Conservation (phyloP, 2,888 invertebrate genomes). For the Orchesella flavescens region DNA sequence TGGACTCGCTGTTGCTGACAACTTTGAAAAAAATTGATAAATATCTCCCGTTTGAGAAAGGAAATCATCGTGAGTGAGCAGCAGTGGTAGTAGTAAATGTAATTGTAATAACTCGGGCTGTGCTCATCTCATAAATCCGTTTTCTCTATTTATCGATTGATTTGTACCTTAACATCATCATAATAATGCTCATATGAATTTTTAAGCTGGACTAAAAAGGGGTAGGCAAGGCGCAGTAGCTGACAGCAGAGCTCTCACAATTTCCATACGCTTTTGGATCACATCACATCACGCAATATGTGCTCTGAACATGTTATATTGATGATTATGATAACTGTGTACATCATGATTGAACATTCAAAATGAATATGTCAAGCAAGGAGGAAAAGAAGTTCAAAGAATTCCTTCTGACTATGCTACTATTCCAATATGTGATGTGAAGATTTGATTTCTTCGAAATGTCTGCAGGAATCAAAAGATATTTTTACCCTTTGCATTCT, state of each 20-base stretch:
- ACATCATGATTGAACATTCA: slow-evolving; percentile 39
- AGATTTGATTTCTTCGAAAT: neutral
- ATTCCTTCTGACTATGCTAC: too few relatives aligned
- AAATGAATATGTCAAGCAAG: slow-evolving; percentile 53
- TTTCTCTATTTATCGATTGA: slow-evolving; percentile 44
- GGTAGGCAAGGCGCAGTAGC: slow-evolving; percentile 18
- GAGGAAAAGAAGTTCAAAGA: neutral
- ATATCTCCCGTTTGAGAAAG: slow-evolving; percentile 36
- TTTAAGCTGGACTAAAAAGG: too few relatives aligned
- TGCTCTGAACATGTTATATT: slow-evolving; percentile 9
- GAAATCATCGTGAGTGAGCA: slow-evolving; percentile 18
- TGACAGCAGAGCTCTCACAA: slow-evolving; percentile 4
- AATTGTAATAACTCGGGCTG: slow-evolving; percentile 32
- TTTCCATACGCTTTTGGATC: slow-evolving; percentile 16
- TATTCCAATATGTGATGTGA: too few relatives aligned
- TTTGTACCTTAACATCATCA: slow-evolving; percentile 56
- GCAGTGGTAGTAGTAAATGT: slow-evolving; percentile 4
- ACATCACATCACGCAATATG: slow-evolving; percentile 37
- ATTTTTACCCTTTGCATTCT: too few relatives aligned
- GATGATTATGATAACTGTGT: slow-evolving; percentile 21
- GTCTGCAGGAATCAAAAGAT: neutral
- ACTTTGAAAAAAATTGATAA: slow-evolving; percentile 46
- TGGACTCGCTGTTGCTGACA: slow-evolving; percentile 50
- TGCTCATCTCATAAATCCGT: slow-evolving; percentile 10
- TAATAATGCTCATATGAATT: neutral